Evolutionary conservation across 2,113 vertebrate genomes (phyloP), one percentile per base, ranked within the genome.

Genomic region (Pseudorasbora parva): DNA sequence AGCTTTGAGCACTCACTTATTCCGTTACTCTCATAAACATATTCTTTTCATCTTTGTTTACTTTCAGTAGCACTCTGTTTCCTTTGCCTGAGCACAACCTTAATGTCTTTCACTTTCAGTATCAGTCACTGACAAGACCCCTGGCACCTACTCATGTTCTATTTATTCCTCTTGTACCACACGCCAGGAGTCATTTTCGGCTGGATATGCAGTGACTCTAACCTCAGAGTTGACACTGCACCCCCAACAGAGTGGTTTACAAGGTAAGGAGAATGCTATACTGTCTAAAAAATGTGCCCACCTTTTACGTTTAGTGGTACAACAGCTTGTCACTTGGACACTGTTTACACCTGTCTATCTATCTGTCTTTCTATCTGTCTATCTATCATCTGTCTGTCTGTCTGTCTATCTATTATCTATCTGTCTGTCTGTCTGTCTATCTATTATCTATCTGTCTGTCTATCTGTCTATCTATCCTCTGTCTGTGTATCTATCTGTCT

Each of bases 161-260:
- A 83, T 82, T 78, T 86, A 68, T 45, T 54, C 83, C 10, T 56
- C 37, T 87, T 85, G 73, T 81, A 88, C 77, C 47, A 87, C 88
- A 84, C 74, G 12, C 27, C 81, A 41, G 73, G 86, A 89, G 90
- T 86, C 89, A 75, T 8, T 5, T 25, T 59, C 0, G 15, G 49
- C 81, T 84, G 75, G 85, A 83, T 81, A 91, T 86, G 85, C 83
- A 71, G 60, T 68, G 71, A 78, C 41, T 21, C 33, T 92, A 47
- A 90, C 10, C 8, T 82, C 77, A 1, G 25, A 83, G 37, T 37
- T 37, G 37, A 37, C 37, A 37, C 37, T 37, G 37, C 37, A 37
- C 86, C 83, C 88, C 68, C 84, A 69, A 59, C 14, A 15, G 59
- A n/a, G n/a, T 56, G 2, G 7, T 72, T 84, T 83, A 62, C 60